Conservation (phyloP, 2,888 invertebrate genomes). For the Zygogramma bicolorata region DNA sequence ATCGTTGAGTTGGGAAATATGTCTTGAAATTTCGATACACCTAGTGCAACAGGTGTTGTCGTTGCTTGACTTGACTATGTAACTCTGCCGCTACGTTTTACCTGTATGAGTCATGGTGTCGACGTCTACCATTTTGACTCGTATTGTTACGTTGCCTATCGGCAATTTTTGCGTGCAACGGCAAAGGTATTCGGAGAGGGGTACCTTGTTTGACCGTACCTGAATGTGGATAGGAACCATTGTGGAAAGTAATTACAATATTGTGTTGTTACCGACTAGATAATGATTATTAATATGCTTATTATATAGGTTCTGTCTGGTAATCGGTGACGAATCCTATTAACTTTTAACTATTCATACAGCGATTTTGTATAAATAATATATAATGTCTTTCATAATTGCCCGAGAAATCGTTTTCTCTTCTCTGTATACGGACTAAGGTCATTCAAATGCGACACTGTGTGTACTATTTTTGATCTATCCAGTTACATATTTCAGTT, state of each 20-base stretch:
- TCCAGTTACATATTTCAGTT: no score
- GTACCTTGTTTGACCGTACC: constrained; percentile 19
- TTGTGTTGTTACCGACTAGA: background rate
- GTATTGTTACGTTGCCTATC: background rate
- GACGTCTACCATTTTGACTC: constrained; percentile 21
- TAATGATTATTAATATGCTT: background rate
- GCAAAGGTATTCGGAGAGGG: constrained; percentile 26
- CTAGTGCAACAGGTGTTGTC: constrained; percentile 44
- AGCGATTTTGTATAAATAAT: no score
- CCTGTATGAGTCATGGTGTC: constrained; percentile 56
- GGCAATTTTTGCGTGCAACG: background rate
- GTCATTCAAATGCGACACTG: no score
- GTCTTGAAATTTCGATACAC: background rate
- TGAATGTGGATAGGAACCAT: constrained; percentile 12
- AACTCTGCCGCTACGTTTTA: constrained; percentile 44
- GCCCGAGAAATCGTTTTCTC: no score
- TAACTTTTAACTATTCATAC: no score
- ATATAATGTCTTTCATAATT: no score
- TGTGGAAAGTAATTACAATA: constrained; percentile 1
- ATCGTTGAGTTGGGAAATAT: background rate
- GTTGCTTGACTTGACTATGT: constrained; percentile 47
- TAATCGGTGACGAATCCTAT: background rate
- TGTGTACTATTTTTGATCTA: no score
- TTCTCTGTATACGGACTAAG: no score
- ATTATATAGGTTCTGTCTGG: background rate